Conservation (phyloP, 2,888 invertebrate genomes). For the Lasius platythorax region DNA sequence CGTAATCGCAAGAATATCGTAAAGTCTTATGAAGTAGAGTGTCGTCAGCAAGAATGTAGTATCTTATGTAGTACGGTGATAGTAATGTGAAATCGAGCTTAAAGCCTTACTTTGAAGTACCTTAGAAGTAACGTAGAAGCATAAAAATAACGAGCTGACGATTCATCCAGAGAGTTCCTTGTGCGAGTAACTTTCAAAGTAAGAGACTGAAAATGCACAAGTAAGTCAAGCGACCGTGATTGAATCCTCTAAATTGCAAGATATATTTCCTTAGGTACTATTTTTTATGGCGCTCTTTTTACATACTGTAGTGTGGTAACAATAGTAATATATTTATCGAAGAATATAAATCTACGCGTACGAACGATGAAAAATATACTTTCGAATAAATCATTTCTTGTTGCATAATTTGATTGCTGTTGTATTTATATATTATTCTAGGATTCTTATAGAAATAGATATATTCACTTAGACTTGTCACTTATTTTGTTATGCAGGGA, state of each 20-base stretch:
- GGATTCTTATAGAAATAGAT: not conserved
- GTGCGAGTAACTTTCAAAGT: conserved; percentile 50
- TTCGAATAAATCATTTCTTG: not conserved
- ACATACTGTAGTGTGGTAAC: conserved; percentile 11
- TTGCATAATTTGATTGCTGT: not conserved
- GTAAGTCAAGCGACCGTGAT: conserved; percentile 45
- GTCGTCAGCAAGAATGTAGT: conserved; percentile 41
- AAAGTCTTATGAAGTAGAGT: conserved; percentile 37
- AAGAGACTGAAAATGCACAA: conserved; percentile 53
- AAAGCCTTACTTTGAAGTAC: conserved; percentile 25
- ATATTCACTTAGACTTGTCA: conserved; percentile 15
- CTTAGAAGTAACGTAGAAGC: conserved; percentile 26
- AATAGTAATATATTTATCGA: conserved; percentile 50
- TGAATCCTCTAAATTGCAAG: conserved; percentile 24
- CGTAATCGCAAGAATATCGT: conserved; percentile 26
- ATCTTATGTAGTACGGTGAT: conserved; percentile 32
- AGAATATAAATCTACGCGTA: conserved; percentile 41
- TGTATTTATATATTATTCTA: conserved; percentile 8
- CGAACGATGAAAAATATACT: conserved; percentile 40
- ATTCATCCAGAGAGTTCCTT: conserved; percentile 35
- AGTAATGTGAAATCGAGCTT: conserved; percentile 24
- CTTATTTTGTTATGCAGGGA: not conserved
- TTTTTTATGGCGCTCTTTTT: conserved; percentile 5
- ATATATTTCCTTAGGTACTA: conserved; percentile 36
- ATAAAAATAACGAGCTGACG: conserved; percentile 53